Base-by-base conservation (phyloP, 2,113 vertebrate genomes). In the Lethenteron camtschaticum region DNA sequence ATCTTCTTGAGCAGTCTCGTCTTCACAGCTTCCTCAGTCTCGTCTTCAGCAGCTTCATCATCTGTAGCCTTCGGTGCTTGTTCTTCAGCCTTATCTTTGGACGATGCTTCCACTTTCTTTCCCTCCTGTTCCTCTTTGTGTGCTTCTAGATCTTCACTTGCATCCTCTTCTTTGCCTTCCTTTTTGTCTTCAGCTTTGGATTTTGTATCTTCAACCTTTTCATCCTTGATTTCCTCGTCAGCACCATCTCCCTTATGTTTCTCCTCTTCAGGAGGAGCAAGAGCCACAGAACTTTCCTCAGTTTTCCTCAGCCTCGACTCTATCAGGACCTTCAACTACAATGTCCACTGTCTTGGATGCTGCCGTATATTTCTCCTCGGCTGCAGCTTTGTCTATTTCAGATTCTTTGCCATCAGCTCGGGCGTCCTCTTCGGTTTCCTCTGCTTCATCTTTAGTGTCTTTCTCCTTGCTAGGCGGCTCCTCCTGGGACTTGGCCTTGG, bases 351-450 rank as follows among this genome's bases (percentile, higher is more conserved):
- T 3, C 41, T 41, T 41, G 41, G 41, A 41, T 41, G 41, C 41
- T 41, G 41, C 41, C 5, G 41, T 41, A 41, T 41, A 41, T 41
- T 41, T 41, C 6, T 41, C 41, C 41, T 41, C 41, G 1, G 11
- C 14, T 41, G 63, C 70, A 57, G 70, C 70, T 56, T 55, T 18
- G 14, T 2, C 13, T 20, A 56, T 63, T 63, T 63, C 58, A 11
- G 18, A 58, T 59, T 16, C 58, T 55, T 55, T 63, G 60, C 41
- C 70, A 24, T 71, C 57, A 12, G 16, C 10, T 18, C 59, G 9
- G 14, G 13, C 57, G n/a, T 55, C 85, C 76, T 90, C 87, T 24
- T 88, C 90, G 0, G 83, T 90, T 70, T 89, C 86, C 75, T 90
- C 85, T 41, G 41, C 41, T 41, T 41, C 41, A 41, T 41, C 3